Conservation (phyloP, 2,797 vertebrate genomes). For the Poeciliopsis turneri region DNA sequence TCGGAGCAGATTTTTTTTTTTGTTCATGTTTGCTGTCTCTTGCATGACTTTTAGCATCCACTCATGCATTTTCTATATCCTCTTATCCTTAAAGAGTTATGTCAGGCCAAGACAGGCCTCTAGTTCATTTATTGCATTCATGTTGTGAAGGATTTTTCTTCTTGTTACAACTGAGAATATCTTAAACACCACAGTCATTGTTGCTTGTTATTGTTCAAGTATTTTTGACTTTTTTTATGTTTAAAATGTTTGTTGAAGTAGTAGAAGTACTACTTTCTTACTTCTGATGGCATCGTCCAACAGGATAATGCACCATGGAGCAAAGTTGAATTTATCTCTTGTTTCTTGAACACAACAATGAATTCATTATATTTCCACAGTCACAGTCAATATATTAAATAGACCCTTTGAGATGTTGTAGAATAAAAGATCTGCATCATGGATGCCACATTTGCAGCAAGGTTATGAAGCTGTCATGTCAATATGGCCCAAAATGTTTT, state of each 20-base stretch:
- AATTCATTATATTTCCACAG: background rate
- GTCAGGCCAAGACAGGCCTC: background rate
- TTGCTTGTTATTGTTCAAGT: background rate
- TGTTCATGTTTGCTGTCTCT: background rate
- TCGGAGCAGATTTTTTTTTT: background rate
- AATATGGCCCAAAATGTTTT: background rate
- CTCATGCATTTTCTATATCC: background rate
- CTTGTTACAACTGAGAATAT: background rate
- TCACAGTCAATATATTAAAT: background rate
- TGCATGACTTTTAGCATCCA: background rate
- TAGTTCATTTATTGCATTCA: background rate
- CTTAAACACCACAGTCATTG: background rate
- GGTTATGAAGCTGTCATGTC: background rate
- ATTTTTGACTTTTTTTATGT: background rate
- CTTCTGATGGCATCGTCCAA: constrained; percentile 55
- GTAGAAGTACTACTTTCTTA: background rate
- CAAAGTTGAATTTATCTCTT: background rate
- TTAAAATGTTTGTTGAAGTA: background rate
- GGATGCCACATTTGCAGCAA: background rate
- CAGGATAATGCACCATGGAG: constrained; percentile 18
- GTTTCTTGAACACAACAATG: background rate
- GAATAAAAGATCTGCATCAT: background rate
- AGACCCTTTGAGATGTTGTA: background rate
- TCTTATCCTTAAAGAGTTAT: background rate
- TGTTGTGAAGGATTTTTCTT: background rate